A percentile compares a stretch with the other conserved stretches of the same genome.
These are phyloP conservation scores for Oreotragus oreotragus DNA, from an alignment of 2,113 vertebrate genomes.

Conservation along the genomic window DNA sequence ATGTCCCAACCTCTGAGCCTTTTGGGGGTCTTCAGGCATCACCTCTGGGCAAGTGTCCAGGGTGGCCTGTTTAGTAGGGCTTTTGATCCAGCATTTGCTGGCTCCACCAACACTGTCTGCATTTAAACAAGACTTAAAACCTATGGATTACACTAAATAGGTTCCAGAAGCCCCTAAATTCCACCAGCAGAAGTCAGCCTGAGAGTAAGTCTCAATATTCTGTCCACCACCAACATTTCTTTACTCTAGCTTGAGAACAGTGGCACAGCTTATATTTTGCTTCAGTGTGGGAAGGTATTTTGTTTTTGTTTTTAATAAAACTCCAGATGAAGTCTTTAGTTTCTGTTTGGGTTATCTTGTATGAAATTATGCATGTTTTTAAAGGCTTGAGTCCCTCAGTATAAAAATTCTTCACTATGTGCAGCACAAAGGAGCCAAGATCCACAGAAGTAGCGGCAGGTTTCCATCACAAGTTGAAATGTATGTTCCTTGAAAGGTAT, in stretches of 20 bases:
- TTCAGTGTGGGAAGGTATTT: not conserved
- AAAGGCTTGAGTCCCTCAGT: not conserved
- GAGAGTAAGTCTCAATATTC: not conserved
- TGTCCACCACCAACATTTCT: not conserved
- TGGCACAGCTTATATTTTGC: not conserved
- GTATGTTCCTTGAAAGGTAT: not conserved
- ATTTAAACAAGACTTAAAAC: not conserved
- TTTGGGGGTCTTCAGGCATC: not conserved
- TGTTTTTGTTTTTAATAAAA: not conserved
- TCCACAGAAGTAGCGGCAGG: not conserved
- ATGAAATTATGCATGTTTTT: not conserved
- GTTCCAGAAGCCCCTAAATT: not conserved
- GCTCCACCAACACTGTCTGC: not conserved
- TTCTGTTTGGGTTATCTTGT: not conserved
- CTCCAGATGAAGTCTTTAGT: not conserved
- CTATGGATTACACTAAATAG: not conserved
- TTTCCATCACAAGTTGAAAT: not conserved
- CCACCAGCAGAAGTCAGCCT: not conserved
- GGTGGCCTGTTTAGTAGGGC: not conserved
- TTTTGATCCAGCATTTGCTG: not conserved
- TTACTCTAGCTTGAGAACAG: not conserved
- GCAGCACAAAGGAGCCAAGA: not conserved
- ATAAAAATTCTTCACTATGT: not conserved
- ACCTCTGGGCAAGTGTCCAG: accelerated
- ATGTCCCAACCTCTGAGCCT: not conserved